Evolutionary conservation across 2,888 invertebrate species (phyloP).

Genomic region (Rhamnusium bicolor): DNA sequence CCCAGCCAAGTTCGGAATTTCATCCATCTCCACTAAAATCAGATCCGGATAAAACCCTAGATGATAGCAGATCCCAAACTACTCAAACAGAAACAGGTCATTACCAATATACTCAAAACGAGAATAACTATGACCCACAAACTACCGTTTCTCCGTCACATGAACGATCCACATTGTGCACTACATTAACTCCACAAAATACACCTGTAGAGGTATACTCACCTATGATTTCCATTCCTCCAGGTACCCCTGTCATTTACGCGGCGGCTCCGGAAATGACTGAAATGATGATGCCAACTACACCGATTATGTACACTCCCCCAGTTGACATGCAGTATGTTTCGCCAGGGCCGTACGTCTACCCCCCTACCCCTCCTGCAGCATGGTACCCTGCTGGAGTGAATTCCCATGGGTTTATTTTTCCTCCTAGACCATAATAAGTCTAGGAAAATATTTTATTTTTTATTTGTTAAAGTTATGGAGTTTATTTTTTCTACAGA

Average conservation of each 20-base stretch:
- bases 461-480: neutral
- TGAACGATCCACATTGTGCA: slow-evolving; percentile 40
- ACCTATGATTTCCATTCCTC: slow-evolving; percentile 52
- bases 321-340: slow-evolving; percentile 57
- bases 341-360: slow-evolving; percentile 53
- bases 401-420: slow-evolving; percentile 61
- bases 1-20: slow-evolving; percentile 38
- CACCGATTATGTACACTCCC: slow-evolving; percentile 57
- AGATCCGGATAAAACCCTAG: slow-evolving; percentile 19
- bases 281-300: slow-evolving; percentile 55
- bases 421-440: slow-evolving; percentile 47
- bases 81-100: neutral
- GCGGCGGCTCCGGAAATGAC: slow-evolving; percentile 49
- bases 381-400: slow-evolving; percentile 56
- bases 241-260: slow-evolving; percentile 57
- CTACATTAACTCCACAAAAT: slow-evolving; percentile 42
- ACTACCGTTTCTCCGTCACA: neutral
- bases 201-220: slow-evolving; percentile 57
- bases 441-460: neutral
- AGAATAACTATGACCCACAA: slow-evolving; percentile 19
- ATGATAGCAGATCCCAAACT: neutral
- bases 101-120: neutral
- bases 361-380: slow-evolving; percentile 57
- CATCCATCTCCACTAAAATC: slow-evolving; percentile 35
- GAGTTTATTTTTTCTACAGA: neutral